phyloP scores from a whole-genome alignment of 2,888 invertebrate genomes.

The Tachina fera region DNA sequence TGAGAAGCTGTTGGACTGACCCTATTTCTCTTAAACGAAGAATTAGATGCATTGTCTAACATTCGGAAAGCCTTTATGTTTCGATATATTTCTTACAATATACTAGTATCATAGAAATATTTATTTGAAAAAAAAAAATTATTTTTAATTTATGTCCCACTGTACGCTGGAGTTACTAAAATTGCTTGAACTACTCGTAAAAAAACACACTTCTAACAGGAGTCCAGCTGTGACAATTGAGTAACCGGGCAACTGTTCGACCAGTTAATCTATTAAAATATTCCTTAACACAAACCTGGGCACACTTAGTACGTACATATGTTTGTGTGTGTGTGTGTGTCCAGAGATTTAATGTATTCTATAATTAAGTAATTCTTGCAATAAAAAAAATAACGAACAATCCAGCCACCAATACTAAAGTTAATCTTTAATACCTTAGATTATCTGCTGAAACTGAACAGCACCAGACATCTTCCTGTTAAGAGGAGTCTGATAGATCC shows the following conservation, averaged over 20 bases:
- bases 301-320: constrained; percentile 33
- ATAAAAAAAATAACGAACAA: not conserved
- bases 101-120: too few relatives aligned
- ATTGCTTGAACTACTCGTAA: constrained; percentile 35
- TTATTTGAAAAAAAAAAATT: too few relatives aligned
- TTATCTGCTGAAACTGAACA: constrained; percentile 38
- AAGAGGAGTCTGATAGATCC: constrained; percentile 39
- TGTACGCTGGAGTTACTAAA: constrained; percentile 20
- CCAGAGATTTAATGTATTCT: constrained; percentile 44
- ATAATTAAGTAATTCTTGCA: constrained; percentile 63
- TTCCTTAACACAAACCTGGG: constrained; percentile 26
- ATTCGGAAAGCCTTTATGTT: too few relatives aligned
- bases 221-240: constrained; percentile 70
- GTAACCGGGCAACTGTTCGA: constrained; percentile 23
- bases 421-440: constrained; percentile 65
- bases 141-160: not conserved
- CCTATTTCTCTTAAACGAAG: too few relatives aligned
- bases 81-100: too few relatives aligned
- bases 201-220: constrained; percentile 58
- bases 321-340: not conserved
- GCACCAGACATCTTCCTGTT: constrained; percentile 61
- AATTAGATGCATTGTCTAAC: too few relatives aligned
- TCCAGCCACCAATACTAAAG: constrained; percentile 11
- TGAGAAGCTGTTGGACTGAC: too few relatives aligned
- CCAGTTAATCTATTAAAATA: constrained; percentile 48